Evolutionary conservation across 1,140 invertebrate genomes (phyloP).

Genomic region (Eriocheir sinensis): DNA sequence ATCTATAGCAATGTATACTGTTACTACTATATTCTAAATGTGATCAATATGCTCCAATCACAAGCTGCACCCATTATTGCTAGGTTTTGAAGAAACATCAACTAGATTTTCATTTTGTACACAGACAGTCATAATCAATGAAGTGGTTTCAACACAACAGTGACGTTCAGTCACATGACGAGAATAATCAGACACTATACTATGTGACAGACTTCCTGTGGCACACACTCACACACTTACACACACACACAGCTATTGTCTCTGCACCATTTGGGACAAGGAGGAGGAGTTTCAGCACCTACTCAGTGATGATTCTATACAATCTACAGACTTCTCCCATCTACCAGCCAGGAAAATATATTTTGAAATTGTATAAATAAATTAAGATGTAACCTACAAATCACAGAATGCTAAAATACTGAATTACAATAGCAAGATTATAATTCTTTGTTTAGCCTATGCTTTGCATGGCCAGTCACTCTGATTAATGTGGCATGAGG

Average conservation of each 20-base stretch:
- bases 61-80: no score
- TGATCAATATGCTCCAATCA: no score
- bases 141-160: no score
- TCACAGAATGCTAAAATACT: slow-evolving; percentile 26
- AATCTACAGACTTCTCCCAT: background rate
- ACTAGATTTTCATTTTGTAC: no score
- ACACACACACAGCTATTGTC: background rate
- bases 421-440: slow-evolving; percentile 25
- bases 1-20: no score
- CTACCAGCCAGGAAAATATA: slow-evolving; percentile 6
- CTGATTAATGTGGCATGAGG: slow-evolving; percentile 9
- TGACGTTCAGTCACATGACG: no score
- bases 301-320: background rate
- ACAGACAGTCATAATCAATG: no score
- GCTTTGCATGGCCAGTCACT: slow-evolving; percentile 12
- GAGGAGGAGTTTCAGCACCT: background rate
- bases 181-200: no score
- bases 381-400: slow-evolving; percentile 27
- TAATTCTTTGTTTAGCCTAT: slow-evolving; percentile 17
- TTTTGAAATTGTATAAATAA: slow-evolving; percentile 19
- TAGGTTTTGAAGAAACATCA: no score
- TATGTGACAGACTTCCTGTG: background rate
- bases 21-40: no score
- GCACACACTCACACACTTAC: background rate
- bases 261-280: background rate